Base-by-base conservation (phyloP, 1,140 invertebrate genomes). In the Apis laboriosa region DNA sequence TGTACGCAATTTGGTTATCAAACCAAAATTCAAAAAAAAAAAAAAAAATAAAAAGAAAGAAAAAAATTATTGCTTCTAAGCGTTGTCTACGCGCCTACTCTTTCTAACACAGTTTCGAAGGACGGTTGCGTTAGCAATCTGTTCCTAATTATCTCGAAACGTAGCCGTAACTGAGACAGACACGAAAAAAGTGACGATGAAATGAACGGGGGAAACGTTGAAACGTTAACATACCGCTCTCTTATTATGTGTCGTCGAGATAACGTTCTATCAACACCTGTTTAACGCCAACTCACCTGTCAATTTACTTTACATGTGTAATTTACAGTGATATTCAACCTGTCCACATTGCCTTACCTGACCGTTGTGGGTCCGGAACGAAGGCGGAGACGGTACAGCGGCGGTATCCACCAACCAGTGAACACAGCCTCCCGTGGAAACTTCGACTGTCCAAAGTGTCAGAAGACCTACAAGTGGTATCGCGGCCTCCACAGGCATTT, bases 391-490 rank as follows among this genome's bases (percentile, higher is more conserved):
- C 72, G 86, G 34, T 87, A 56, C 81, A 74, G 43, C 56, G 21
- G 51, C 28, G 43, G 77, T 21, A 24, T 63, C 51, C 28, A 34
- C 5, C 68, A 34, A 43, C 1, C 55, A 15, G 17, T 11, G n/a
- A 64, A 77, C 84, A 81, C 74, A 55, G 34, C 80, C 4, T 21
- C 58, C 19, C 77, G 86, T n/a, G 70, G 85, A 58, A 89, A 95
- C 68, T 97, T 96, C 89, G 95, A 94, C 24, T 96, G 96, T 90
- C 94, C 95, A 53, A 94, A 96, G 83, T 96, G 96, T 90, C 91
- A 93, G 15, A 95, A 94, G 64, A 93, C 94, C 74, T 96, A 96
- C 87, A 94, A 95, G 19, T 94, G 95, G 86, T 96, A 96, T 85
- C 95, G 96, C 73, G 95, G 96, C 82, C 93, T 96, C 85, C 95